phyloP scores from a whole-genome alignment of 2,113 vertebrate genomes.

The Channa maculata region DNA sequence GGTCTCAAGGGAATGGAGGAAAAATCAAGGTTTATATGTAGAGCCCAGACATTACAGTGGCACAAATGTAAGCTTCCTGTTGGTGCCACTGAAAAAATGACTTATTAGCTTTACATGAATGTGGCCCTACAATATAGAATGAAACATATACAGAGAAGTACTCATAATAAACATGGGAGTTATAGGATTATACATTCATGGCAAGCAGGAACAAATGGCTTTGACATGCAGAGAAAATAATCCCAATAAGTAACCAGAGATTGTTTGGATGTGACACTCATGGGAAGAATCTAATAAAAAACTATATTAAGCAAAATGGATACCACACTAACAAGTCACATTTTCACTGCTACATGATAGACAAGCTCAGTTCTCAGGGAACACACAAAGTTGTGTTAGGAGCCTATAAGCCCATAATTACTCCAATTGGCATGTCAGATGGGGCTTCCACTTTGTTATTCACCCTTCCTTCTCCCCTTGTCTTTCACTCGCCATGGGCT shows the following conservation, averaged over 20 bases:
- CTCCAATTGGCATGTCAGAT: slow-evolving; percentile 73
- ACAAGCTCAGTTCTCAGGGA: slow-evolving; percentile 44
- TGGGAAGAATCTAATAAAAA: slow-evolving; percentile 21
- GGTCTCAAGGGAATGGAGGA: slow-evolving; percentile 46
- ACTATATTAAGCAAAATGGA: slow-evolving; percentile 24
- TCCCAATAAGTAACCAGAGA: slow-evolving; percentile 55
- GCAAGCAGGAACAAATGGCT: slow-evolving; percentile 42
- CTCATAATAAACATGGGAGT: slow-evolving; percentile 70
- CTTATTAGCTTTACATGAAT: slow-evolving; percentile 43
- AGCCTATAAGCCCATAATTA: slow-evolving; percentile 80
- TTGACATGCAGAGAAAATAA: slow-evolving; percentile 29
- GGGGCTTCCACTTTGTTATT: slow-evolving; percentile 61
- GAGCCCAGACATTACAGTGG: slow-evolving; percentile 48
- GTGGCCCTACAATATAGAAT: slow-evolving; percentile 51
- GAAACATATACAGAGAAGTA: slow-evolving; percentile 58
- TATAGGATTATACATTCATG: slow-evolving; percentile 27
- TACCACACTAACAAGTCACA: slow-evolving; percentile 21
- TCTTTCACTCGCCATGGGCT: slow-evolving; percentile 56
- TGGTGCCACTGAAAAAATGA: slow-evolving; percentile 67
- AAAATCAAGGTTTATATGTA: slow-evolving; percentile 42
- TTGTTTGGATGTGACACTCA: slow-evolving; percentile 3
- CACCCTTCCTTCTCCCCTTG: slow-evolving; percentile 45
- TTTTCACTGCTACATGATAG: slow-evolving; percentile 38
- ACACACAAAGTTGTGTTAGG: slow-evolving; percentile 73
- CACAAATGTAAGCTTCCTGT: slow-evolving; percentile 49